Base-by-base conservation (phyloP, 1,140 invertebrate genomes). In the Druon quercuslanigerum region DNA sequence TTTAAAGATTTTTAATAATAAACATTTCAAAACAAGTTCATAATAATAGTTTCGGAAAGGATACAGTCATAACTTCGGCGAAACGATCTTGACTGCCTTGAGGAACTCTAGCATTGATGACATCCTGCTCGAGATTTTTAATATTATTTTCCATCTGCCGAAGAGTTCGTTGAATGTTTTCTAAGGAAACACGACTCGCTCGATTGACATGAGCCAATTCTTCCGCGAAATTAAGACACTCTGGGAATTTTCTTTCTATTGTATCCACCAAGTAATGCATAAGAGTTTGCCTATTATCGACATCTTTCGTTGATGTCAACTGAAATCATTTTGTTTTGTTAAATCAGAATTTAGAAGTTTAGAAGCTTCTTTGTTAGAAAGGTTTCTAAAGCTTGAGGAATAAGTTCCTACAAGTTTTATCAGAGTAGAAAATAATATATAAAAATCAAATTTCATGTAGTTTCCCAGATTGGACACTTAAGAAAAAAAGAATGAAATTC, bases 291-390 rank as follows among this genome's bases (percentile, higher is more conserved):
- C 97, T 97, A 86, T 99, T 98, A 84, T 99, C 96, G 12, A 95
- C 91, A 87, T 99, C 96, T 92, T 99, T 99, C 4, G 98, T 99
- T 76, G 96, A 95, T n/a, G 95, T 95, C 79, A 99, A 92, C 95
- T 97, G 90, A 50, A 93, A 87, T 81, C 75, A 86, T 77, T 83
- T 83, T 79, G 40, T 46, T 73, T 76, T 80, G n/a, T 72, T 66
- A 73, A 54, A 66, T 46, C 40, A 46, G 9, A 46, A 46, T 46
- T 46, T 9, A 9, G 9, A 9, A 46, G 40, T 11, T 46, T 11
- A 46, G 7, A 46, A 46, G 7, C 40, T 46, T 9, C 8, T 46
- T 46, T 46, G 6, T 46, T 46, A 46, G 1, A 46, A 46, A 11
- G 40, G 6, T 8, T 46, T 46, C 9, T 0, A 11, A 46, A 46